Base-by-base conservation (phyloP, 2,797 vertebrate genomes). In the Catostomus latipinnis region DNA sequence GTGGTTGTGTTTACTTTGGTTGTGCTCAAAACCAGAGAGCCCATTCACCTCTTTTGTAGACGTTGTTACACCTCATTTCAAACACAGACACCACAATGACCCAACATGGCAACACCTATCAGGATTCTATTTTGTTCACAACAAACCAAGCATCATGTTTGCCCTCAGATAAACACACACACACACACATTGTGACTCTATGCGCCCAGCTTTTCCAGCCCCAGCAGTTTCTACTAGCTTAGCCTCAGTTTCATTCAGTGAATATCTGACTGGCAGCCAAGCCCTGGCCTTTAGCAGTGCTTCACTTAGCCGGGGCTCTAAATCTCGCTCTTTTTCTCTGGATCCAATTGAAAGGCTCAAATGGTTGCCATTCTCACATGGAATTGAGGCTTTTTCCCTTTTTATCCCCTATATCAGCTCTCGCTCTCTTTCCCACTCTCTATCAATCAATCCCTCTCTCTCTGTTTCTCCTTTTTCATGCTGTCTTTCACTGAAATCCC, bases 321-420 rank as follows among this genome's bases (percentile, higher is more conserved):
- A 90, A 91, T 80, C 71, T 58, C 53, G 63, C 91, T 90, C 85
- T 84, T 86, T 34, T 88, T 81, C 87, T 82, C 87, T 93, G 91
- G 91, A 92, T 86, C 82, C 85, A 72, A 87, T 92, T 93, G 90
- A 93, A 86, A 88, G 74, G 83, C 87, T 89, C 85, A 16, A 88
- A 89, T 89, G 84, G 87, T 88, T 89, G 83, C 87, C 80, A 87
- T 89, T 90, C 90, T 90, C 90, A 88, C 88, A 81, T 86, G 89
- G 86, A 91, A 91, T 86, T 73, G 72, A 72, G 68, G 76, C 63
- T 87, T 86, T 89, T 89, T 0, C 43, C 48, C 68, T 13, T 10
- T 92, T 91, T 89, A 92, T 87, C 87, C 73, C n/a, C 1, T 76
- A 67, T 80, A 83, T 76, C 80, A 81, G 83, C 88, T 85, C 85